Evolutionary conservation across 2,888 invertebrate genomes (phyloP), one percentile per base, ranked within the genome.

Genomic region (Aphrophora alni): DNA sequence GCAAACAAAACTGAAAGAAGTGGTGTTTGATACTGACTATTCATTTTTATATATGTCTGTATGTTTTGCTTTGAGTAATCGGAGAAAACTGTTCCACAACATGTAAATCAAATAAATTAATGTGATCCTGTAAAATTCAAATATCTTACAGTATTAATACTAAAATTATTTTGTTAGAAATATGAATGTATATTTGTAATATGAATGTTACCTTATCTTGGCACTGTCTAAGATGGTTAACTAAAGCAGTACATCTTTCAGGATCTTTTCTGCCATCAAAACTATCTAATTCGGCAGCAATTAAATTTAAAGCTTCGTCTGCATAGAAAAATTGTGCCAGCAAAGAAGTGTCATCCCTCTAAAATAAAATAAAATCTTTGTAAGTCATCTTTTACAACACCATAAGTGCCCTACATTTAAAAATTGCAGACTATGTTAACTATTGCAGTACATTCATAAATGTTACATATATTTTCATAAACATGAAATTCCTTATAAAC

Each of bases 221-320:
- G 84, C 97, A 97, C 88, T 96, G 97, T 79, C 99, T 92, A 85
- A 99, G 91, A 88, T 98, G 96, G 88, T 97, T 98, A 86, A 99
- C 99, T 86, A 99, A 91, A 26, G 95, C 93, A 80, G 98, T 97
- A 88, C 99, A 99, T 88, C 99, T 89, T 88, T 98, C 98, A 0
- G 98, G 99, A 88, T 99, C 99, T 87, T 98, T 97, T 73, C 98
- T 92, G n/a, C 99, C 99, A 89, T 99, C 99, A 89, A 99, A 99
- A 86, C 98, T 98, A 90, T 99, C 99, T 89, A 99, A 89, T 89
- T 99, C 99, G 84, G 96, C 95, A 74, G 98, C 98, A 82, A 99
- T 97, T 86, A 95, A 92, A 88, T 98, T 98, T 85, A 99, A 91
- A 38, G 98, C 97, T 87, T 98, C 98, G 89, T 99, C 99, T 38